Evolutionary conservation across 2,113 vertebrate species (phyloP), one percentile per base, ranked within the genome.

Genomic region (Brachionichthys hirsutus): DNA sequence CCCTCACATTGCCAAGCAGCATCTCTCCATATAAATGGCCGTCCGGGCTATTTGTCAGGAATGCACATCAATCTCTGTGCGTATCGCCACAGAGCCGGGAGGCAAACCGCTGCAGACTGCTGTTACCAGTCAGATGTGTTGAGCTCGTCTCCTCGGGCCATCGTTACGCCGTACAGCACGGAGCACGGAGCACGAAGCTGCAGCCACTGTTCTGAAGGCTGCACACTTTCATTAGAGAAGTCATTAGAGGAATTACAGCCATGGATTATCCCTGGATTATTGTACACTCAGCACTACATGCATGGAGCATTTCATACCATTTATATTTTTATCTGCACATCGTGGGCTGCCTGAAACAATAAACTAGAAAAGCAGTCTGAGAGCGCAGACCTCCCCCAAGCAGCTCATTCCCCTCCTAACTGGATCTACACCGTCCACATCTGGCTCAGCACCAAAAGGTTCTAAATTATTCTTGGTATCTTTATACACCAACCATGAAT

Each of bases 181-280:
- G 57, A 50, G 24, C 24, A 73, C n/a, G n/a, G n/a, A n/a, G n/a
- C n/a, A 40, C 67, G 45, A 54, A 68, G 34, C 69, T 67, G 74
- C 40, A 72, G 78, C 78, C 75, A 70, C 52, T 20, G 68, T 84
- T 84, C 81, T 81, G 77, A 47, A 88, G 83, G 73, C 68, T 81
- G 83, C 77, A 61, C 74, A 76, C 80, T 88, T 88, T 87, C 81
- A 87, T 89, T 90, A 89, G 78, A 84, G 62, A 77, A 87, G 76
- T 86, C 85, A 86, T 87, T 87, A 88, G 61, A 82, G 67, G 79
- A 83, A 84, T 85, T 84, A 83, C 87, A 13, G 54, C 54, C 67
- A 80, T 59, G 49, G 80, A 83, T 77, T 82, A 75, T 17, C 59
- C 38, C 22, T 43, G 54, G 79, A 81, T 85, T 84, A 76, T 81